These are phyloP conservation scores for Sinohyriopsis cumingii DNA, from an alignment of 2,888 invertebrate genomes.

Conservation along the genomic window DNA sequence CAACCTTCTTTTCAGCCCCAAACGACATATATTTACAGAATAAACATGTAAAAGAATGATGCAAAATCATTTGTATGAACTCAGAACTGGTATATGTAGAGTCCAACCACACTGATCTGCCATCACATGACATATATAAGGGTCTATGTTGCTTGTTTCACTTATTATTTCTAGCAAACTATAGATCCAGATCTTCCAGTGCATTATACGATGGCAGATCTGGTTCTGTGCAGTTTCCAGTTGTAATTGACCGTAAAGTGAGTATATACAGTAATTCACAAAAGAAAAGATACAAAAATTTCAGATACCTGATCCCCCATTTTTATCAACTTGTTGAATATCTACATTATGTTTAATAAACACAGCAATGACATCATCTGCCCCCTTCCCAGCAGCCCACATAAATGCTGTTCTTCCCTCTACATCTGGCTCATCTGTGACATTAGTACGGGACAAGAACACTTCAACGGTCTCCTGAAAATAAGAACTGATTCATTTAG, in stretches of 20 bases:
- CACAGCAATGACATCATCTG: conserved; percentile 66
- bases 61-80: too few relatives aligned
- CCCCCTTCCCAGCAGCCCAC: conserved; percentile 72
- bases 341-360: conserved; percentile 65
- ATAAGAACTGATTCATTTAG: background rate
- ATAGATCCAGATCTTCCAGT: too few relatives aligned
- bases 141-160: too few relatives aligned
- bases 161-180: too few relatives aligned
- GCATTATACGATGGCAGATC: too few relatives aligned
- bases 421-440: conserved; percentile 68
- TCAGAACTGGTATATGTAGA: too few relatives aligned
- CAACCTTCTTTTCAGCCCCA: too few relatives aligned
- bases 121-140: too few relatives aligned
- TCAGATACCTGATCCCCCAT: conserved; percentile 68
- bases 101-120: too few relatives aligned
- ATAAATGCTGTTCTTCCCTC: conserved; percentile 71
- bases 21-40: too few relatives aligned
- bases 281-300: background rate
- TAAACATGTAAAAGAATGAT: too few relatives aligned
- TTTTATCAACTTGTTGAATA: conserved; percentile 69
- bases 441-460: conserved; percentile 62
- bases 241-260: background rate
- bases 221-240: too few relatives aligned
- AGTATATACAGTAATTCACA: background rate
- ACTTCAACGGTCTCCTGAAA: conserved; percentile 70